Evolutionary conservation across 2,797 vertebrate genomes (phyloP).

Genomic region (Sternotherus odoratus): DNA sequence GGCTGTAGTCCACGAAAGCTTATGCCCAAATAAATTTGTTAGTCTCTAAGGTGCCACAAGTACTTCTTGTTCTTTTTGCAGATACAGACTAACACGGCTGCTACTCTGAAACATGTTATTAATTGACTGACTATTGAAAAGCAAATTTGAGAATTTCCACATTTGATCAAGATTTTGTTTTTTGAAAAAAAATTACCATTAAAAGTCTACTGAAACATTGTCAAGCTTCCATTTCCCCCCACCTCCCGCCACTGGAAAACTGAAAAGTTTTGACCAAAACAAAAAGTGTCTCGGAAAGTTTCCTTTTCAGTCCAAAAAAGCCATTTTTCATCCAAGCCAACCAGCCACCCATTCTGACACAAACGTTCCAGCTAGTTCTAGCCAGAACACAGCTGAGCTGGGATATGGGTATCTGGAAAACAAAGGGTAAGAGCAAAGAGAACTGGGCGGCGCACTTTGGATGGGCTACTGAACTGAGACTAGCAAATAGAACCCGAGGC

Average conservation of each 20-base stretch:
- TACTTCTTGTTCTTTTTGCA: too few relatives aligned
- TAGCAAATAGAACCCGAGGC: constrained; percentile 50
- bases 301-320: background rate
- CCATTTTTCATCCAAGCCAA: background rate
- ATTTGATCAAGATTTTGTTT: constrained; percentile 60
- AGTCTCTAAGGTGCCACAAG: too few relatives aligned
- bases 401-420: background rate
- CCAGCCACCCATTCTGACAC: background rate
- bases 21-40: too few relatives aligned
- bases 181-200: constrained; percentile 18
- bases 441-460: background rate
- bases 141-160: constrained; percentile 32
- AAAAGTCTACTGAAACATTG: constrained; percentile 33
- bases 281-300: background rate
- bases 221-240: background rate
- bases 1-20: too few relatives aligned
- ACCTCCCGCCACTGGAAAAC: background rate
- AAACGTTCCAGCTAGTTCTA: background rate
- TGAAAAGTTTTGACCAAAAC: background rate
- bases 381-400: background rate
- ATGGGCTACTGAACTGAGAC: constrained; percentile 17
- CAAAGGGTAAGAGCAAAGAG: background rate
- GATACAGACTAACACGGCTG: too few relatives aligned
- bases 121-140: constrained; percentile 54
- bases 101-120: background rate